Base-by-base conservation (phyloP, 2,797 vertebrate genomes). In the Cyprinella venusta region DNA sequence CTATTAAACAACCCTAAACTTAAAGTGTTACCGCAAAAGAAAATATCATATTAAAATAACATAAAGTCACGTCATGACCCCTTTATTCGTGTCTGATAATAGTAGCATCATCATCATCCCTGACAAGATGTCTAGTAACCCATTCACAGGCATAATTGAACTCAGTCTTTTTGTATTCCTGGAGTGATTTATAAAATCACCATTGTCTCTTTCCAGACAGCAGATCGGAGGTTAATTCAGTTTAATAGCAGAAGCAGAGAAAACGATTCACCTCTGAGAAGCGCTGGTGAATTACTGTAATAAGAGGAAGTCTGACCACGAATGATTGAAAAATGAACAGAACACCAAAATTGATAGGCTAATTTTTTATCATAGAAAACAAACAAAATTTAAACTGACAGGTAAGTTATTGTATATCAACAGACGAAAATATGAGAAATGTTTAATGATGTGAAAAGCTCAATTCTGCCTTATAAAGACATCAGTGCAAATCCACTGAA, bases 401-500 rank as follows among this genome's bases (percentile, higher is more conserved):
- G 16, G 76, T 77, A 85, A 71, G 36, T 75, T 72, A 30, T 30
- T 30, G 26, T 30, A 54, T 6, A 75, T 9, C 59, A 64, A 61
- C 81, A 79, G 72, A 79, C 56, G 40, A 30, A 54, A 63, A 74
- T 59, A 52, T 21, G 63, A 70, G 63, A 82, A 84, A 88, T 84
- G 81, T 75, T 82, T 86, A 86, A 91, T 92, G 90, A 89, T 91
- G 91, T 89, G 90, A 87, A 81, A 84, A 81, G 21, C 87, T 92
- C 87, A 86, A 40, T 87, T 90, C 83, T 61, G 80, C 45, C 8
- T 76, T 61, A 48, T 15, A 48, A 16, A 91, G 89, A 92, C 92
- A 92, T 92, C 89, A 59, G 82, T 74, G 74, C 84, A 80, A 74
- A 88, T 79, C 79, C 89, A 93, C 92, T 93, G 88, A 92, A 92